A percentile compares a stretch with the other conserved stretches of the same genome.
Conservation (phyloP, 2,797 vertebrate genomes). For the Melopsittacus undulatus region DNA sequence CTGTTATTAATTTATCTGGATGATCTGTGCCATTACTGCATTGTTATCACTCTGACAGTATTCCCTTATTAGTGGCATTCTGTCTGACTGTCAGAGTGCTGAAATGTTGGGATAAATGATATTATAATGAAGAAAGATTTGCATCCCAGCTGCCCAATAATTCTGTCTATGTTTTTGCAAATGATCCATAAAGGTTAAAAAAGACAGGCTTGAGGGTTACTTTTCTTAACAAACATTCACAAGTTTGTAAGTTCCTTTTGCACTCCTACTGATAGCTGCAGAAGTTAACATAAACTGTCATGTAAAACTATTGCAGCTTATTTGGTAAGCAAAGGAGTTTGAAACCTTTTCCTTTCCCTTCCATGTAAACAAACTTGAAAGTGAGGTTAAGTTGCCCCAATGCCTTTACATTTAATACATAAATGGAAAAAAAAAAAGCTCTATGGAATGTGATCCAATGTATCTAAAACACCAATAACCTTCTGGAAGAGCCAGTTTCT, state of each 20-base stretch:
- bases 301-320: neutral
- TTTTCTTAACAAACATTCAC: neutral
- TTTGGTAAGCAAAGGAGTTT: neutral
- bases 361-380: neutral
- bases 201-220: neutral
- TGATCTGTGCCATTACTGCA: neutral
- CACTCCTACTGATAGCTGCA: neutral
- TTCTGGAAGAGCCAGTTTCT: neutral
- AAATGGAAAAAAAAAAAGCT: neutral
- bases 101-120: neutral
- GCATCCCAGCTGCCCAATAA: neutral
- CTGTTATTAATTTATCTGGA: neutral
- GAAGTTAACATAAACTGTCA: neutral
- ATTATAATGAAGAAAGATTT: neutral
- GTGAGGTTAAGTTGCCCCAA: neutral
- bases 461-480: neutral
- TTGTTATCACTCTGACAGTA: neutral
- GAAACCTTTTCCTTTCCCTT: neutral
- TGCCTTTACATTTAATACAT: neutral
- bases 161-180: neutral
- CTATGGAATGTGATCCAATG: neutral
- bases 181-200: neutral
- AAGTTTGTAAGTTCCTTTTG: neutral
- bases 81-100: neutral
- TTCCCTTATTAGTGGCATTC: neutral